phyloP scores from a whole-genome alignment of 1,140 invertebrate genomes.

The Anastatus disparis region DNA sequence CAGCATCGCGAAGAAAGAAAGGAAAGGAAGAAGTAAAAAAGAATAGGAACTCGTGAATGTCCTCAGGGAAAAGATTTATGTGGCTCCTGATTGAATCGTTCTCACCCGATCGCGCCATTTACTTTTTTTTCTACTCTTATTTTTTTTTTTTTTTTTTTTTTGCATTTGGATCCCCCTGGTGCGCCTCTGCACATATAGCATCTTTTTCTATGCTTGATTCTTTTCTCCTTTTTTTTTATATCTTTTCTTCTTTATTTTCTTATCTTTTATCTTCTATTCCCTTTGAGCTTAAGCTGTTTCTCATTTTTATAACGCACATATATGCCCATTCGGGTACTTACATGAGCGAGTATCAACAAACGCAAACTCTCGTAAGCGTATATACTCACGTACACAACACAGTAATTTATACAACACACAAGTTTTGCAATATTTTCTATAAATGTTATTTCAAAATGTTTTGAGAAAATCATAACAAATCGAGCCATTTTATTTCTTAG shows the following conservation, averaged over 20 bases:
- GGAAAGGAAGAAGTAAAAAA: conserved; percentile 37
- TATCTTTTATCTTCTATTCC: not conserved
- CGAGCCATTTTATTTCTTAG: too few species aligned
- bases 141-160: too few species aligned
- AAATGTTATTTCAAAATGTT: too few species aligned
- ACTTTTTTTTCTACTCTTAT: conserved; percentile 62
- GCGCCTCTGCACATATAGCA: conserved; percentile 2
- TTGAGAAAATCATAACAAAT: too few species aligned
- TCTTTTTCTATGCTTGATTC: not conserved
- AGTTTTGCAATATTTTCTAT: too few species aligned
- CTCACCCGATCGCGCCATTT: conserved; percentile 66
- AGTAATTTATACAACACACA: too few species aligned
- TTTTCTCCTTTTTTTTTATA: not conserved
- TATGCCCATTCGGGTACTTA: not conserved
- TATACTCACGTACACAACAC: too few species aligned
- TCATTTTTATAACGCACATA: too few species aligned
- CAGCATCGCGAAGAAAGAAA: conserved; percentile 45
- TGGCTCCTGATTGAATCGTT: conserved; percentile 69
- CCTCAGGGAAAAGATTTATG: conserved; percentile 66
- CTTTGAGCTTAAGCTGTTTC: not conserved
- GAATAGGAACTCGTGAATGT: conserved; percentile 59
- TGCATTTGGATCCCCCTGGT: conserved; percentile 34
- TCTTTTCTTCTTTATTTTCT: not conserved
- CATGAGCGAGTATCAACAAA: not conserved
- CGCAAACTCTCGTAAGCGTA: too few species aligned